Evolutionary conservation across 2,113 vertebrate species (phyloP).

Genomic region (Embiotoca jacksoni): DNA sequence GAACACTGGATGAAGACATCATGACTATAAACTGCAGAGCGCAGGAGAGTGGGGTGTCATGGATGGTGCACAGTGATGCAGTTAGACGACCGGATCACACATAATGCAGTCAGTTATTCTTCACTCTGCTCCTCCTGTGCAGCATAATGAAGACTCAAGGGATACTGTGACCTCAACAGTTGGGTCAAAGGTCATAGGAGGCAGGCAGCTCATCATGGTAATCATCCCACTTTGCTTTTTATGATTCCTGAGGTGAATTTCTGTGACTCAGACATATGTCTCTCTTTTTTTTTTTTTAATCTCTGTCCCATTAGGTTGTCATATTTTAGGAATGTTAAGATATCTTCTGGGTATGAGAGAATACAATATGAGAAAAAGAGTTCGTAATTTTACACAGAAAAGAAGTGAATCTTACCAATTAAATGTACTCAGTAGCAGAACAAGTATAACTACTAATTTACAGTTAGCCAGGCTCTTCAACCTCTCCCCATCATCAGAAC

Average conservation of each 20-base stretch:
- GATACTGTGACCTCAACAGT: constrained; percentile 20
- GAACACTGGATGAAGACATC: background rate
- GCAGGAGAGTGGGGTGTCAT: background rate
- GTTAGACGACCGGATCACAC: constrained; percentile 8
- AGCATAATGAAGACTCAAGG: constrained; percentile 65
- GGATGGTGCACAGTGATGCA: constrained; percentile 7
- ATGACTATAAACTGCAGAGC: background rate
- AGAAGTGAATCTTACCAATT: background rate
- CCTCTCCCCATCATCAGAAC: no score
- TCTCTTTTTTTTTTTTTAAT: background rate
- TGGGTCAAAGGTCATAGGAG: constrained; percentile 53
- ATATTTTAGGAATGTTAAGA: constrained; percentile 11
- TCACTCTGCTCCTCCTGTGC: constrained; percentile 24
- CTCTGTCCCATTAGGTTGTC: background rate
- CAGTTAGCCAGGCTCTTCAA: no score
- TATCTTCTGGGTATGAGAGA: background rate
- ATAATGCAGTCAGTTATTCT: constrained; percentile 28
- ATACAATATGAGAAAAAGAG: no score
- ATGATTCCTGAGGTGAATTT: constrained; percentile 28
- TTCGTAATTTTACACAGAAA: background rate
- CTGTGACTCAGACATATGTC: background rate
- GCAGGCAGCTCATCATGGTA: constrained; percentile 36
- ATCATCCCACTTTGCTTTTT: constrained; percentile 41
- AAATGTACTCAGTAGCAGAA: no score
- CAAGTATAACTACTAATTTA: no score